phyloP scores from a whole-genome alignment of 2,888 invertebrate genomes.

The Hoplodrina blanda region DNA sequence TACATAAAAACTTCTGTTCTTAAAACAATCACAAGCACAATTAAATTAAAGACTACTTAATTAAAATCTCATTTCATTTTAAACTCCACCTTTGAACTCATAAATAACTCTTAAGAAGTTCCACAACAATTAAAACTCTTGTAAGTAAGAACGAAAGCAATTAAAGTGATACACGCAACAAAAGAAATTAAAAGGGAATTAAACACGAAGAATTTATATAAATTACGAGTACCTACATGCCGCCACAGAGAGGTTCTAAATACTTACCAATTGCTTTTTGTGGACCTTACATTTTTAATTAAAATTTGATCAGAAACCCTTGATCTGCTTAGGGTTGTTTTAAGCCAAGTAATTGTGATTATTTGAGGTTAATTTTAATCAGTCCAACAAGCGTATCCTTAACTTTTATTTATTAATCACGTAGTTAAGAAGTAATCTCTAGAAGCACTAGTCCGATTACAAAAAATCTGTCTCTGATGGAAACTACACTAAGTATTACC shows the following conservation, averaged over 20 bases:
- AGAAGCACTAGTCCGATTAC: neutral
- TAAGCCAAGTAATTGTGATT: too few relatives aligned
- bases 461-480: neutral
- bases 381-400: too few relatives aligned
- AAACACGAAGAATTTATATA: conserved; percentile 17
- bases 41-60: conserved; percentile 34
- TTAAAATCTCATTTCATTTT: conserved; percentile 43
- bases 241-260: neutral
- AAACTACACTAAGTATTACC: neutral
- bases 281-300: neutral
- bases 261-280: neutral
- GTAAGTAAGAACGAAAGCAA: conserved; percentile 38
- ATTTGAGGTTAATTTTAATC: too few relatives aligned
- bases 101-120: conserved; percentile 44
- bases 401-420: too few relatives aligned
- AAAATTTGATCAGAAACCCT: neutral
- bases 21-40: conserved; percentile 21
- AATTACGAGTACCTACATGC: conserved; percentile 10
- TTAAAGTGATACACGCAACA: conserved; percentile 42
- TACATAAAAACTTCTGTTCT: neutral
- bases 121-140: conserved; percentile 47
- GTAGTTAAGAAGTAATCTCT: too few relatives aligned
- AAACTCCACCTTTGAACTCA: conserved; percentile 45
- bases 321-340: neutral
- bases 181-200: conserved; percentile 35